Conservation (phyloP, 2,797 vertebrate species). For the Enteromius trimaculatus region DNA sequence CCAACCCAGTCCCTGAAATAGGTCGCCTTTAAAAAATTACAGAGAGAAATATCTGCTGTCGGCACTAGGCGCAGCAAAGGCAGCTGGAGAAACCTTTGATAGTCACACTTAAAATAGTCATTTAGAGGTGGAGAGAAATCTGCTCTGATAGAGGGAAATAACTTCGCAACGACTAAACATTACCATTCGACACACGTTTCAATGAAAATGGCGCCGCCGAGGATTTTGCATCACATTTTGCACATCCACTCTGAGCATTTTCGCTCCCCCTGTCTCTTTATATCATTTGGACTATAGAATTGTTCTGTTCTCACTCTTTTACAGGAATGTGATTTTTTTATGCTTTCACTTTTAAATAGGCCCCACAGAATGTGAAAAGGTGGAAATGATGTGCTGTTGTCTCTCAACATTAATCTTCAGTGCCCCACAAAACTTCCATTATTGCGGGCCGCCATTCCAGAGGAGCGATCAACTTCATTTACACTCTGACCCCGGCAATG, state of each 20-base stretch:
- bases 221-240: conserved; percentile 35
- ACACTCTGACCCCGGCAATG: conserved; percentile 77
- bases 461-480: conserved; percentile 69
- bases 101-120: conserved; percentile 47
- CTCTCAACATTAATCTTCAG: conserved; percentile 71
- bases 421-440: conserved; percentile 72
- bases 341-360: conserved; percentile 23
- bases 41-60: conserved; percentile 32
- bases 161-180: conserved; percentile 26
- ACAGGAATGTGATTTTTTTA: conserved; percentile 41
- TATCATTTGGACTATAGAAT: not conserved
- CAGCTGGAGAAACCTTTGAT: conserved; percentile 22
- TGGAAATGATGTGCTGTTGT: conserved; percentile 27
- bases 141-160: conserved; percentile 45
- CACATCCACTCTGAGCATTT: conserved; percentile 37
- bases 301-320: conserved; percentile 34
- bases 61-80: conserved; percentile 28
- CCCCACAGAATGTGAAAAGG: conserved; percentile 21
- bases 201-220: not conserved
- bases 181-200: conserved; percentile 37
- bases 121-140: conserved; percentile 36
- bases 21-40: conserved; percentile 38
- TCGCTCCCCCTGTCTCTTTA: conserved; percentile 31
- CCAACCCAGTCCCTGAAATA: conserved; percentile 40
- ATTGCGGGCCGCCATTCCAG: conserved; percentile 67